These are phyloP conservation scores for Aldrovandia affinis DNA, from an alignment of 2,797 vertebrate genomes.

Conservation along the genomic window DNA sequence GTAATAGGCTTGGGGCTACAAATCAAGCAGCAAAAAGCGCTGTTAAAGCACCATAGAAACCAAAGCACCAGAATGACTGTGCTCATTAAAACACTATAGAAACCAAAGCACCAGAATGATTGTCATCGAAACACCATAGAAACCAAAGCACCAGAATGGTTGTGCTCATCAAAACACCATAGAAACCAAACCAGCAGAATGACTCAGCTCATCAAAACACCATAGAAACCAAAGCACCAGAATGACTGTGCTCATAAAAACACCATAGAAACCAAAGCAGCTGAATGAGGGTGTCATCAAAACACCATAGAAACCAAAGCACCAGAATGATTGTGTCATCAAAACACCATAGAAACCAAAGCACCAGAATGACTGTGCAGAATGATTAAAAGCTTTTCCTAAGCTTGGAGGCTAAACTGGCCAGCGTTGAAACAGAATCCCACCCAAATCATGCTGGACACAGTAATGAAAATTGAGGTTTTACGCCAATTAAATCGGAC, in stretches of 20 bases:
- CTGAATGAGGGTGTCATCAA: no score
- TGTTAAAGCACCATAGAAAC: not conserved
- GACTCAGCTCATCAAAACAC: not conserved
- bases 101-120: no score
- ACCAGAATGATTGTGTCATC: no score
- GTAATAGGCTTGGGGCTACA: not conserved
- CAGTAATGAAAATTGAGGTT: not conserved
- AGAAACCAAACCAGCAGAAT: not conserved
- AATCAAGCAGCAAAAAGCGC: not conserved
- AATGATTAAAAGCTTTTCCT: not conserved
- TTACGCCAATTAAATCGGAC: not conserved
- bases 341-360: not conserved
- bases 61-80: not conserved
- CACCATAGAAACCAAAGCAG: no score
- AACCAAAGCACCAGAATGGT: no score
- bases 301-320: no score
- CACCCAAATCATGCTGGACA: not conserved
- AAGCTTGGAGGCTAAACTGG: not conserved
- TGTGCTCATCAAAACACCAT: no score
- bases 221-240: not conserved
- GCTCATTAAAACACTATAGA: not conserved
- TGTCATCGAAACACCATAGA: no score
- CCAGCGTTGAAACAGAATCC: not conserved
- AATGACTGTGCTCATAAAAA: not conserved
- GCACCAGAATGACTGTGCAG: not conserved